Evolutionary conservation across 1,140 invertebrate genomes (phyloP).

Genomic region (Dendrolimus punctatus): DNA sequence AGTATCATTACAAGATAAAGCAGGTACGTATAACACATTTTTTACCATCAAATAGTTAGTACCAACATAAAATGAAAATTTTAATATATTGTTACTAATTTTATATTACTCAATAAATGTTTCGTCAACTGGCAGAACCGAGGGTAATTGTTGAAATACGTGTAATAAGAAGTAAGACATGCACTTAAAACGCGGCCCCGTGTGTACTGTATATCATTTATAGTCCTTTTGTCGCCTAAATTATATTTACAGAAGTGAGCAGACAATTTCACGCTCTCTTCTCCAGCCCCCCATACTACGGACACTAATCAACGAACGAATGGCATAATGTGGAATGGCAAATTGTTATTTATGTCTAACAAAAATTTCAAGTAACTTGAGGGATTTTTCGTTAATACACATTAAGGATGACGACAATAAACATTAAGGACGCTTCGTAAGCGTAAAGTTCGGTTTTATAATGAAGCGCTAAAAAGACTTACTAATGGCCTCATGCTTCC

Average conservation of each 20-base stretch:
- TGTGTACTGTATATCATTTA: constrained; percentile 53
- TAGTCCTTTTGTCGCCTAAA: constrained; percentile 70
- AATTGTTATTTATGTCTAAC: background rate
- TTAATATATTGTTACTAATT: too few species aligned
- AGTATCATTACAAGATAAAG: too few species aligned
- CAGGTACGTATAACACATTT: too few species aligned
- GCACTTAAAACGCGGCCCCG: constrained; percentile 47
- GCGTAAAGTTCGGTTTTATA: too few species aligned
- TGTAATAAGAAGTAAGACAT: constrained; percentile 51
- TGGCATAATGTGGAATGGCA: constrained; percentile 27
- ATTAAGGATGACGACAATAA: too few species aligned
- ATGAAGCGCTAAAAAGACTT: too few species aligned
- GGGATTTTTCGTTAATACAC: too few species aligned
- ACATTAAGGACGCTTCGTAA: too few species aligned
- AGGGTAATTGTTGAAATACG: constrained; percentile 39
- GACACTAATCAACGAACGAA: constrained; percentile 58
- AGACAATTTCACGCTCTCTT: constrained; percentile 71
- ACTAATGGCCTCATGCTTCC: too few species aligned
- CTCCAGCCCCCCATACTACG: constrained; percentile 43
- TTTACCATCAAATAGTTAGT: too few species aligned
- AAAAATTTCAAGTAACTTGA: too few species aligned
- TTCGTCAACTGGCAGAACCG: background rate
- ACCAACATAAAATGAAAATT: too few species aligned
- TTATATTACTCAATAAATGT: background rate
- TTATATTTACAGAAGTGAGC: constrained; percentile 72